These are phyloP conservation scores for Microtus oregoni DNA, from an alignment of 2,113 vertebrate species.

Conservation along the genomic window DNA sequence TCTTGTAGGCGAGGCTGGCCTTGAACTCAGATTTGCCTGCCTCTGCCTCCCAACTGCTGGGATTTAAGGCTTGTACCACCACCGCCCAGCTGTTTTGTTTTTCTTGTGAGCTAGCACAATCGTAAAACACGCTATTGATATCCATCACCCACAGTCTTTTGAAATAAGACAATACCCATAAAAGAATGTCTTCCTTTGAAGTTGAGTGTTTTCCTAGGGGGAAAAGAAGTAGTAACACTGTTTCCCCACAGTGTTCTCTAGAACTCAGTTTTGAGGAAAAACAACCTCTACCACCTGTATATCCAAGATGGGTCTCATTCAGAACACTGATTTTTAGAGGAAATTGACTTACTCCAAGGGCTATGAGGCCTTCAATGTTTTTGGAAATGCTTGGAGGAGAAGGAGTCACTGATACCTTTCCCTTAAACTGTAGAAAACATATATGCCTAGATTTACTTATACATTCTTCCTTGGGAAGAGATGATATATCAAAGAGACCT, in stretches of 20 bases:
- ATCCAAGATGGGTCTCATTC: neutral
- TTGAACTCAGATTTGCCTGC: no score
- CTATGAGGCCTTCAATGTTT: neutral
- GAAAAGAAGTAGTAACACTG: neutral
- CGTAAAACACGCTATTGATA: neutral
- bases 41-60: no score
- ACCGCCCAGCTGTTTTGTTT: no score
- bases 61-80: no score
- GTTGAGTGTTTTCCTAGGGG: neutral
- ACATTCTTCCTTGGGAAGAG: neutral
- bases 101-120: no score
- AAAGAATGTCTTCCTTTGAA: neutral
- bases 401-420: neutral
- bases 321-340: neutral
- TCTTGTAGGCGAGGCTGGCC: no score
- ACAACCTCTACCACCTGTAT: neutral
- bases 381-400: neutral
- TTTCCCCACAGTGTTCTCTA: neutral
- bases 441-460: neutral
- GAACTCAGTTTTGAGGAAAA: neutral
- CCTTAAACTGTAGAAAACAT: neutral
- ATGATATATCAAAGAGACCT: neutral
- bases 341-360: neutral
- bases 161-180: neutral
- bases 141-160: neutral